Conservation (phyloP, 2,797 vertebrate species). For the Dromococcyx pavoninus region DNA sequence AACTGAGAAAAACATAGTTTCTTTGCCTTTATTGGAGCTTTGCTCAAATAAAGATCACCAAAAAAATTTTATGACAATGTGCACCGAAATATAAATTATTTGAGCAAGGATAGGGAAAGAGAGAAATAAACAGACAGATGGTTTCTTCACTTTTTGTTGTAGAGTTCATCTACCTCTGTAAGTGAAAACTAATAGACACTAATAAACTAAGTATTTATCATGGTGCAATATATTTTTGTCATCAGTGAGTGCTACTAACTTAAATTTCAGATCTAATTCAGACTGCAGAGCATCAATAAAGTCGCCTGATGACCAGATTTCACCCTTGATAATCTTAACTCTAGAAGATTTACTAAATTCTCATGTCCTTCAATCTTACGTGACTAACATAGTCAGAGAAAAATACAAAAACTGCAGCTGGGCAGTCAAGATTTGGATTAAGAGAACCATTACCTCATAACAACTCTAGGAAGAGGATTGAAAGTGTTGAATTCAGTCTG, state of each 20-base stretch:
- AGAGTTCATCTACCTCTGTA: background rate
- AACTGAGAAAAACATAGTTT: background rate
- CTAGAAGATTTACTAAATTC: constrained; percentile 46
- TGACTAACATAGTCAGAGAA: constrained; percentile 23
- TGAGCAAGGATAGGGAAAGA: background rate
- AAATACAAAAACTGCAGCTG: constrained; percentile 40
- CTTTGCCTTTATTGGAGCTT: background rate
- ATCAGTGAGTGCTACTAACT: background rate
- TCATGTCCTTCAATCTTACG: constrained; percentile 22
- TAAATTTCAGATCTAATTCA: constrained; percentile 24
- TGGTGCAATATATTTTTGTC: background rate
- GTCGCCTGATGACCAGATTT: background rate
- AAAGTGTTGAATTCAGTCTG: constrained; percentile 58
- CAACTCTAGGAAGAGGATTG: constrained; percentile 19
- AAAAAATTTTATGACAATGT: background rate
- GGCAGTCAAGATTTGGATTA: constrained; percentile 55
- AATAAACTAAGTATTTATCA: background rate
- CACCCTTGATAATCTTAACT: constrained; percentile 31
- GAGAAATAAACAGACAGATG: background rate
- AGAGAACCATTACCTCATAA: constrained; percentile 57
- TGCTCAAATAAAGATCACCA: background rate
- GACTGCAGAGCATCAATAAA: constrained; percentile 1
- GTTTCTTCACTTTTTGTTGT: background rate
- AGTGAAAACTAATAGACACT: background rate
- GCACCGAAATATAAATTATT: background rate